Evolutionary conservation across 2,888 invertebrate species (phyloP), one percentile per base, ranked within the genome.

Genomic region (Sphaerophoria taeniata): DNA sequence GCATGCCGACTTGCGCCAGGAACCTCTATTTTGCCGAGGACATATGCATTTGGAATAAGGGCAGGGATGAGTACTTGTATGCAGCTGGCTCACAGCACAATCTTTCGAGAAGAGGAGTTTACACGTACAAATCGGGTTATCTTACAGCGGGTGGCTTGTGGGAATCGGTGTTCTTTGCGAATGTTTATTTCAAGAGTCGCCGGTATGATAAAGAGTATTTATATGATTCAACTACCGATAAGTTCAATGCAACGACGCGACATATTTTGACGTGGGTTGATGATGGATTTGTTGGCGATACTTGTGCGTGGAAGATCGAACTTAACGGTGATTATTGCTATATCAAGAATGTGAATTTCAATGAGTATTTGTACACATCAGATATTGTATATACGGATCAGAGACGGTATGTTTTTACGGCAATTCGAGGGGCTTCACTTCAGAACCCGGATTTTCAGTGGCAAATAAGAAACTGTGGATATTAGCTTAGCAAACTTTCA

Each of bases 31-130:
- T 58, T n/a, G 16, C 49, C 2, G 5, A 14, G 0, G 2, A 33
- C 1, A 49, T 78, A 0, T 78, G 78, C n/a, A 24, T 78, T n/a
- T 72, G 49, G 49, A 78, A 78, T 11, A 24, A 34, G 3, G 65
- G 58, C 6, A 34, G 34, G 6, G 1, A 9, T 3, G 72, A 72
- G 9, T 51, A 72, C 14, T 9, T 72, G 14, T 72, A 67, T 4
- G 71, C 71, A 16, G 58, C 47, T 1, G 43, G 6, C 3, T 51
- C 72, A 3, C 63, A 39, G 16, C 51, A 31, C 24, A 72, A 72
- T 1, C 36, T 58, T 43, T 65, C 58, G 0, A 12, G 51, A 0
- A 56, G 78, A 0, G 43, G 51, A 9, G 24, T 78, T 14, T 56
- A 72, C 3, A 78, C 78, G 4, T 78, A 58, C 31, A 6, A n/a